Conservation (phyloP, 2,113 vertebrate species). For the Corythoichthys intestinalis region DNA sequence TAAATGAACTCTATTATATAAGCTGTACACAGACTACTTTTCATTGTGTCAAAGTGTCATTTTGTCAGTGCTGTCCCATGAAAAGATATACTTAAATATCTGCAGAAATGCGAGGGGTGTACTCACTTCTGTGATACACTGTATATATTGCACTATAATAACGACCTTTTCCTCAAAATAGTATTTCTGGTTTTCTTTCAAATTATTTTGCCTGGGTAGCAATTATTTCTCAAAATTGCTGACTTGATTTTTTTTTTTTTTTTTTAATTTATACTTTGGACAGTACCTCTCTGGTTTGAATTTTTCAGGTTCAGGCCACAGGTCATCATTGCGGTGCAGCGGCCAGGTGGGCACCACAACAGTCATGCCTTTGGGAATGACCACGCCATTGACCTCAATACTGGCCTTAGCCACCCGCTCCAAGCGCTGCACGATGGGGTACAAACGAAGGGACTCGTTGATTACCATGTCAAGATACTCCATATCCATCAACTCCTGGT, state of each 20-base stretch:
- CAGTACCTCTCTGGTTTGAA: constrained; percentile 78
- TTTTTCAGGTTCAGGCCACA: constrained; percentile 73
- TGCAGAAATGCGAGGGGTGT: too few species aligned
- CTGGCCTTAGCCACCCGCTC: constrained; percentile 80
- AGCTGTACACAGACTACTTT: too few species aligned
- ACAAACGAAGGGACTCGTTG: constrained; percentile 76
- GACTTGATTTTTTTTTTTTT: neutral
- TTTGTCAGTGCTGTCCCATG: too few species aligned
- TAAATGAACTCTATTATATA: too few species aligned
- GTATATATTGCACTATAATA: too few species aligned
- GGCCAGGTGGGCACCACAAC: constrained; percentile 61
- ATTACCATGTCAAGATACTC: constrained; percentile 82
- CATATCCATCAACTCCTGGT: constrained; percentile 73
- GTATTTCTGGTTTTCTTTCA: too few species aligned
- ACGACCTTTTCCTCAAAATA: too few species aligned
- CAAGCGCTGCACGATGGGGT: constrained; percentile 54
- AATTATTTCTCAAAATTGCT: neutral
- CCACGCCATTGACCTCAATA: constrained; percentile 71
- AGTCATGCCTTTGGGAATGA: constrained; percentile 70
- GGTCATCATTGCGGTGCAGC: constrained; percentile 55
- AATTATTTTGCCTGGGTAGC: too few species aligned
- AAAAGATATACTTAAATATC: too few species aligned
- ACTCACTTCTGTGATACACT: too few species aligned
- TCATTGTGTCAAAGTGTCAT: too few species aligned
- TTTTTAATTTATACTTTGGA: too few species aligned